Evolutionary conservation across 2,797 vertebrate species (phyloP).

Genomic region (Amazona finschi): DNA sequence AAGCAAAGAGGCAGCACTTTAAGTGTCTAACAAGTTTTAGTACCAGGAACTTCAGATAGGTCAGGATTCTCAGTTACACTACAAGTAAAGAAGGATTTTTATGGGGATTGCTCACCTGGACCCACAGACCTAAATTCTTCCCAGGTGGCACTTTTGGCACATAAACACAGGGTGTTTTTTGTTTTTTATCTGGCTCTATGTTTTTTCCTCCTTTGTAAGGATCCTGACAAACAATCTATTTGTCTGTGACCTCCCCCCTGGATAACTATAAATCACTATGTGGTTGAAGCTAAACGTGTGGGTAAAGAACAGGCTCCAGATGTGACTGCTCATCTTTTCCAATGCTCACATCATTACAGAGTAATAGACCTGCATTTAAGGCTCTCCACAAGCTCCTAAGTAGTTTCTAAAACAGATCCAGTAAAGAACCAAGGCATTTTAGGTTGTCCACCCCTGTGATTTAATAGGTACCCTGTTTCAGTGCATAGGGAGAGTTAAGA

Average conservation of each 20-base stretch:
- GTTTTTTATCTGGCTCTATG: neutral
- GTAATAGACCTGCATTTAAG: constrained; percentile 1
- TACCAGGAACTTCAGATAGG: neutral
- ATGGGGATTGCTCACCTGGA: neutral
- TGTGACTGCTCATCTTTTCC: constrained; percentile 42
- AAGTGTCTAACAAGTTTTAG: neutral
- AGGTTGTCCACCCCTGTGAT: neutral
- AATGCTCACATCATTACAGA: neutral
- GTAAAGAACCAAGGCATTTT: neutral
- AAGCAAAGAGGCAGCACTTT: neutral
- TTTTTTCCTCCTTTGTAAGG: neutral
- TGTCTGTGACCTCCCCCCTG: constrained; percentile 2
- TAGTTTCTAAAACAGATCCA: neutral
- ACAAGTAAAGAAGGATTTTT: neutral
- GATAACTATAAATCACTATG: neutral
- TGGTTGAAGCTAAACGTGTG: neutral
- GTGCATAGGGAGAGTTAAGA: neutral
- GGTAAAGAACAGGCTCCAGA: constrained; percentile 7
- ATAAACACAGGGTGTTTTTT: neutral
- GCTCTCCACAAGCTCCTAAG: neutral
- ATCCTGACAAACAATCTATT: constrained; percentile 19
- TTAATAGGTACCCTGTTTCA: neutral
- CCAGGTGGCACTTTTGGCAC: constrained; percentile 10
- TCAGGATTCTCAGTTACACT: neutral
- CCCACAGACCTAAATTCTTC: neutral